Base-by-base conservation (phyloP, 2,888 invertebrate species). In the Amphiduros pacificus region DNA sequence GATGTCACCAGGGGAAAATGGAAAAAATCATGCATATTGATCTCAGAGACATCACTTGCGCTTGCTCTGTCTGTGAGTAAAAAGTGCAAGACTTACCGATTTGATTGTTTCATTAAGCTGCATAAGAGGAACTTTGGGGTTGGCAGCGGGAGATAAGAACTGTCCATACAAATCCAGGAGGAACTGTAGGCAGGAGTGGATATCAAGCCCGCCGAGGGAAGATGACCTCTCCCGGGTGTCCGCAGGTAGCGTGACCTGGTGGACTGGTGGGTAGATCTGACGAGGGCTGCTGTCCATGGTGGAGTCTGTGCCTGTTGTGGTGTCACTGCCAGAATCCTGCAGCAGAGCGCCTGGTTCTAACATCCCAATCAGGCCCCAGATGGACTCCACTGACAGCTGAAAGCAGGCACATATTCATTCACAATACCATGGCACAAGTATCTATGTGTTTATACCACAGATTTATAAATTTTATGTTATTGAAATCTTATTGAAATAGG, bases 151-250 rank as follows among this genome's bases (percentile, higher is more conserved):
- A 55, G 86, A 84, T 64, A 89, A 81, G 87, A 90, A 88, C 61
- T 94, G 92, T 1, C 91, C 88, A 70, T 93, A 93, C 32, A 96
- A 88, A 81, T 97, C 96, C 80, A 94, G 88, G 22, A 97, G 85
- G 77, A 97, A 90, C 79, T 94, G 93, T 57, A 96, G 84, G 83
- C 96, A 97, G 63, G 96, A 97, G 80, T 92, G 91, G 31, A 95
- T 86, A 83, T 97, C 96, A 40, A 97, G 72, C 14, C 78, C 79
- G 51, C 87, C 88, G 55, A 84, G 84, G 53, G 86, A 75, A 53
- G 78, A 72, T 58, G 74, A 76, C 40, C 76, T 65, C 55, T 77
- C 77, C 40, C 71, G 68, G 3, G 65, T 68, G 27, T 72, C 72
- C 11, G 63, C 60, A 27, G 48, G 36, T 17, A 50, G 57, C 27